phyloP scores from a whole-genome alignment of 1,140 invertebrate species.

The Antheraea pernyi region DNA sequence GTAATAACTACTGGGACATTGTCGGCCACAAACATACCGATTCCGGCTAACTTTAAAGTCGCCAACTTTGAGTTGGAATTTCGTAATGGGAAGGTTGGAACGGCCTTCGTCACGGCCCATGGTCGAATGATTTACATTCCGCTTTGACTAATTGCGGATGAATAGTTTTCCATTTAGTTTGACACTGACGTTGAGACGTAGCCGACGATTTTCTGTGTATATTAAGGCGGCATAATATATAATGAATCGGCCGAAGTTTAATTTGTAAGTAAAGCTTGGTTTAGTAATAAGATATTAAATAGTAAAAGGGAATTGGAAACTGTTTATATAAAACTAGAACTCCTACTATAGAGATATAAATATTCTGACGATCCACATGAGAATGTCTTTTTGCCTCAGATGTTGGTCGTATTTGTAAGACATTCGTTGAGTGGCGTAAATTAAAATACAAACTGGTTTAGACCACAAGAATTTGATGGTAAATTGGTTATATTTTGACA shows the following conservation, averaged over 20 bases:
- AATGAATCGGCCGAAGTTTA: not conserved
- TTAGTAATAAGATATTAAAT: no score
- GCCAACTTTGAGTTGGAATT: slow-evolving; percentile 38
- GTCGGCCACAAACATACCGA: slow-evolving; percentile 54
- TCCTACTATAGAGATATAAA: no score
- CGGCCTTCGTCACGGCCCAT: slow-evolving; percentile 5
- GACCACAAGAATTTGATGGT: no score
- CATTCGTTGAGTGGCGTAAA: no score
- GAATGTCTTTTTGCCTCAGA: no score
- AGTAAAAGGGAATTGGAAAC: no score
- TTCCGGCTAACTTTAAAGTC: slow-evolving; percentile 56
- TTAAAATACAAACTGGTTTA: no score
- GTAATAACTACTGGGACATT: slow-evolving; percentile 46
- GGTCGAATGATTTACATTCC: slow-evolving; percentile 4
- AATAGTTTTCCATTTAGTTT: slow-evolving; percentile 2
- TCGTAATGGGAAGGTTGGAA: slow-evolving; percentile 8
- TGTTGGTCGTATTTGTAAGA: no score
- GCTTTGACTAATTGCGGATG: slow-evolving; percentile 7
- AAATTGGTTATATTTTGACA: no score
- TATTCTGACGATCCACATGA: no score
- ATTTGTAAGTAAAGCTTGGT: no score
- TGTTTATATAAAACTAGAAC: no score
- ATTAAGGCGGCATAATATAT: not conserved
- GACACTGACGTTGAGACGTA: not conserved
- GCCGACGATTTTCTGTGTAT: not conserved